A percentile compares a stretch with the other conserved stretches of the same genome.
Conservation (phyloP, 2,797 vertebrate genomes). For the Clarias laeviceps region DNA sequence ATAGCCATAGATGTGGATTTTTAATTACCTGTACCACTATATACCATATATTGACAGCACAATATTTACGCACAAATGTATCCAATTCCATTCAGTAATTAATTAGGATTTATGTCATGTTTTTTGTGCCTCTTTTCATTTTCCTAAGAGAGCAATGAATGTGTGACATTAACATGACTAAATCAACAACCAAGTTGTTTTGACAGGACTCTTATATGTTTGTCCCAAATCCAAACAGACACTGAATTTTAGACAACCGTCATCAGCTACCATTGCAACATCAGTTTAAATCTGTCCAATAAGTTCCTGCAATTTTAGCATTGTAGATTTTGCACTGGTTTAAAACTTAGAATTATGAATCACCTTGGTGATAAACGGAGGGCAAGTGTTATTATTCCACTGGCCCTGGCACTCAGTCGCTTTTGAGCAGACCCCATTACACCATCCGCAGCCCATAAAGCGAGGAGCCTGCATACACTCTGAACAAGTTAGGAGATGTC, state of each 20-base stretch:
- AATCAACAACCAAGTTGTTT: conserved; percentile 30
- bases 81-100: neutral
- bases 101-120: neutral
- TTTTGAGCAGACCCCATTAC: conserved; percentile 73
- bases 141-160: neutral
- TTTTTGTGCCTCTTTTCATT: neutral
- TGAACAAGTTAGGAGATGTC: conserved; percentile 85
- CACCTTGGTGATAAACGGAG: conserved; percentile 85
- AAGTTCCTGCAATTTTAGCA: neutral
- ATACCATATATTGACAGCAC: neutral
- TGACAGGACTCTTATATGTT: conserved; percentile 8
- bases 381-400: conserved; percentile 83
- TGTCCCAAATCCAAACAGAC: conserved; percentile 12
- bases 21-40: neutral
- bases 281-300: neutral
- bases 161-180: conserved; percentile 8
- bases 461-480: conserved; percentile 80
- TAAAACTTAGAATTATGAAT: neutral
- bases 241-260: conserved; percentile 4
- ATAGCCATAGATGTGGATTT: neutral
- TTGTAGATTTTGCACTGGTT: neutral
- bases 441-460: conserved; percentile 96
- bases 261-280: neutral
- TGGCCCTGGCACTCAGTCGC: conserved; percentile 71
- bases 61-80: neutral